Evolutionary conservation across 2,888 invertebrate species (phyloP).

Genomic region (Limenitis camilla): DNA sequence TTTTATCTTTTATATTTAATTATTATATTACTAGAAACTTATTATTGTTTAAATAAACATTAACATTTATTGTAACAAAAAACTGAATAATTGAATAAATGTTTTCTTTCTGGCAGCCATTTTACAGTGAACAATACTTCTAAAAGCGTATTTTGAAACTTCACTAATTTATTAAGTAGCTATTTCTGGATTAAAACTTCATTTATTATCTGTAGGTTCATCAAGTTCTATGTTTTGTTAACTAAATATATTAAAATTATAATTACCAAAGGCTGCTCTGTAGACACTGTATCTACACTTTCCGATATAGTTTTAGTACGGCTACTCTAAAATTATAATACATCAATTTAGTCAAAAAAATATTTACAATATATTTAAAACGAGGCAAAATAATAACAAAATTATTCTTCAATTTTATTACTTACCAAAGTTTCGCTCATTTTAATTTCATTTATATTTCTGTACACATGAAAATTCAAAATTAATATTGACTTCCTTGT

Average conservation of each 20-base stretch:
- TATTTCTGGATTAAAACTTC: too few relatives aligned
- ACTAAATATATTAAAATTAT: background rate
- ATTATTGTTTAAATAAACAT: too few relatives aligned
- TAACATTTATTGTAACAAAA: too few relatives aligned
- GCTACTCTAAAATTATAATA: slow-evolving; percentile 35
- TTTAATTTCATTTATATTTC: slow-evolving; percentile 19
- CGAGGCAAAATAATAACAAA: background rate
- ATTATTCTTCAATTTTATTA: too few relatives aligned
- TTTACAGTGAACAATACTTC: too few relatives aligned
- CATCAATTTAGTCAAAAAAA: background rate
- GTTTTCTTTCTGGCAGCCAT: too few relatives aligned
- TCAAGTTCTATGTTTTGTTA: too few relatives aligned
- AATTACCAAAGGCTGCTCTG: slow-evolving; percentile 38
- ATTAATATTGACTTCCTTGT: background rate
- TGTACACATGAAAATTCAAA: slow-evolving; percentile 32
- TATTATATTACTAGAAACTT: too few relatives aligned
- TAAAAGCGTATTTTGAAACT: background rate
- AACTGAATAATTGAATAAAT: too few relatives aligned
- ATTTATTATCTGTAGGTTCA: too few relatives aligned
- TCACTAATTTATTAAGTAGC: too few relatives aligned
- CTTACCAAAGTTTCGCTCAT: slow-evolving; percentile 57
- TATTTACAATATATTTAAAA: background rate
- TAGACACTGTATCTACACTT: slow-evolving; percentile 38
- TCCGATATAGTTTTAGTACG: slow-evolving; percentile 44
- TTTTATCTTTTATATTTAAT: background rate